Percentiles rank a stretch among this genome's conserved stretches.
phyloP scores from a whole-genome alignment of 2,113 vertebrate genomes.

The Gallinago undulata region DNA sequence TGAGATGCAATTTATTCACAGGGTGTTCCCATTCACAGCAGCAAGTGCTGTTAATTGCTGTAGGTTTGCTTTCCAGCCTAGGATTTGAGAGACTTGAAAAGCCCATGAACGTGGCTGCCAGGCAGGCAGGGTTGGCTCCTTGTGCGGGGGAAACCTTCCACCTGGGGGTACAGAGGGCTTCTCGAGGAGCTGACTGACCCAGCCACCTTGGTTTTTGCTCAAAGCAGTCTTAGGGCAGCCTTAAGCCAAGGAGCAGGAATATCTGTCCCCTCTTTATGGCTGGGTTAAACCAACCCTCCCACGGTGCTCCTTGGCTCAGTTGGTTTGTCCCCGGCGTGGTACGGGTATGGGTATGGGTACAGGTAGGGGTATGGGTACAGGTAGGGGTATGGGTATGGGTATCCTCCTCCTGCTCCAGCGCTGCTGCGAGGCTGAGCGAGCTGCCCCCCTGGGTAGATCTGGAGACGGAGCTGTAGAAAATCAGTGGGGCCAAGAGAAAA shows the following conservation, averaged over 20 bases:
- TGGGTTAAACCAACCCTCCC: rapidly evolving
- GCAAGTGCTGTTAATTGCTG: neutral
- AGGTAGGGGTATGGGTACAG: neutral
- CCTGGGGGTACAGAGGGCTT: rapidly evolving
- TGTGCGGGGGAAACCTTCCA: neutral
- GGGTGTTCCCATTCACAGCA: neutral
- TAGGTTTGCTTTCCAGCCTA: neutral
- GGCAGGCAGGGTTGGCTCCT: neutral
- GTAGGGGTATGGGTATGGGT: rapidly evolving
- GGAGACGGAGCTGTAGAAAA: neutral
- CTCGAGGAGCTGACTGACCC: neutral
- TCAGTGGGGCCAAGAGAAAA: neutral
- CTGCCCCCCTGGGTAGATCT: neutral
- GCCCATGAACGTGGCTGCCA: neutral
- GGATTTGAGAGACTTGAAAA: neutral
- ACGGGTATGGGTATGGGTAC: no score
- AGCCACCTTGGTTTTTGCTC: neutral
- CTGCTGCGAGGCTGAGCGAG: neutral
- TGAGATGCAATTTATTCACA: neutral
- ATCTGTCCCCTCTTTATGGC: neutral
- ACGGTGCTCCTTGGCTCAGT: rapidly evolving
- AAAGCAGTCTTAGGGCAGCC: neutral
- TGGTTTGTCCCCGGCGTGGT: neutral
- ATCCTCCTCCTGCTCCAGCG: neutral
- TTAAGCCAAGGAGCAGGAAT: neutral